Conservation (phyloP, 2,113 vertebrate genomes). For the Rhinolophus sinicus region DNA sequence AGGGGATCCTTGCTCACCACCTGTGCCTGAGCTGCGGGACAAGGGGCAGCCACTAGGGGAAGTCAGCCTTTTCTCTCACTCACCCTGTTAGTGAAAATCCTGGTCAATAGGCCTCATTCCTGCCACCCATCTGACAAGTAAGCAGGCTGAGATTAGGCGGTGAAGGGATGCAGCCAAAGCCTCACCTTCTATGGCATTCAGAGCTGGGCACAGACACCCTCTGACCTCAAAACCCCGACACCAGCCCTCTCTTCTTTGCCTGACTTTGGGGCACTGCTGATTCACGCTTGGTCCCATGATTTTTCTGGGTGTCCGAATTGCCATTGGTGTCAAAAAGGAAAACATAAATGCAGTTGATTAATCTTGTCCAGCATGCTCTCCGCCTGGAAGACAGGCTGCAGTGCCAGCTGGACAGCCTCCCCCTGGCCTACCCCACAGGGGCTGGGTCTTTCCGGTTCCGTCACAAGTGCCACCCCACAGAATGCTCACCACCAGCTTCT, state of each 20-base stretch:
- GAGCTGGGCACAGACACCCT: neutral
- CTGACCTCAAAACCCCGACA: neutral
- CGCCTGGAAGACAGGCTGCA: accelerated
- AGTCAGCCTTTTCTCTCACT: neutral
- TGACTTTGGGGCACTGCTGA: neutral
- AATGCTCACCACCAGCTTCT: neutral
- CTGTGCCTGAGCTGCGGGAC: neutral
- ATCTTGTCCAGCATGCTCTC: neutral
- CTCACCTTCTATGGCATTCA: accelerated
- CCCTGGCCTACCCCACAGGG: accelerated
- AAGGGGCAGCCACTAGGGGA: neutral
- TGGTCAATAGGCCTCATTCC: neutral
- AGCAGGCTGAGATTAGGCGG: neutral
- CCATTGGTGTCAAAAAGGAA: neutral
- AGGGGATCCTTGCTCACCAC: neutral
- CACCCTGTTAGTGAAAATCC: neutral
- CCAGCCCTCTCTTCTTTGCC: neutral
- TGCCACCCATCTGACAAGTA: neutral
- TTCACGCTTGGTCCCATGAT: neutral
- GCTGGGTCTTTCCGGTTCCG: neutral
- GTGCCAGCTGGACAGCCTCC: neutral
- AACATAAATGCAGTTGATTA: accelerated
- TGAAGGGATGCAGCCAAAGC: neutral
- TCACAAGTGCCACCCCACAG: accelerated
- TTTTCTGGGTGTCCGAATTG: neutral